A percentile compares a stretch with the other conserved stretches of the same genome.
phyloP scores from a whole-genome alignment of 64 coral and sea anemone genomes.

The Actinia tenebrosa region DNA sequence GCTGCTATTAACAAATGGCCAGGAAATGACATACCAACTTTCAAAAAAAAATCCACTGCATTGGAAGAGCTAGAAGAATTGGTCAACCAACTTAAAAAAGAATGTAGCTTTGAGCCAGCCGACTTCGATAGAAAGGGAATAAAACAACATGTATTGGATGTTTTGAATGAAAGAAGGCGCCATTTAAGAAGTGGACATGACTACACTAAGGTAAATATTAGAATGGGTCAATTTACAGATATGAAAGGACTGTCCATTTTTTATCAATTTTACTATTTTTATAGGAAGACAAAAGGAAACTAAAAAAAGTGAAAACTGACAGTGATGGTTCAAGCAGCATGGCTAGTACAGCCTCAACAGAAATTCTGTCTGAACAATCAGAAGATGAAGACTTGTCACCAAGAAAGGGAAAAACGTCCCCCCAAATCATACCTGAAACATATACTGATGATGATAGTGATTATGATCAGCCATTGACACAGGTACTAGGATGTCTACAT shows the following conservation, averaged over 20 bases:
- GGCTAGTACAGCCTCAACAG: no score
- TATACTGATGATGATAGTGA: conserved; percentile 29
- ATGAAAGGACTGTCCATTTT: background rate
- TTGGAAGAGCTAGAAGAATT: conserved; percentile 14
- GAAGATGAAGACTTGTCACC: background rate
- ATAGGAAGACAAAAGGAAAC: conserved; percentile 6
- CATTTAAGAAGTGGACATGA: background rate
- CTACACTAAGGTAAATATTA: background rate
- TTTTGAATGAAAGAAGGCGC: conserved; percentile 19
- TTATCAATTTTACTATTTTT: background rate
- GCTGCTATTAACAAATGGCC: conserved; percentile 13
- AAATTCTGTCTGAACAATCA: conserved; percentile 8
- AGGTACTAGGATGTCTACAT: conserved; percentile 9
- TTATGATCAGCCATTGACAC: conserved; percentile 5
- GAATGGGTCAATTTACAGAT: background rate
- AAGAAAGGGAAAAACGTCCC: conserved; percentile 3
- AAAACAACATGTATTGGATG: conserved; percentile 16
- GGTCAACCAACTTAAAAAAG: background rate
- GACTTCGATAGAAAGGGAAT: conserved; percentile 4
- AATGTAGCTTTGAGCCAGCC: conserved; percentile 2
- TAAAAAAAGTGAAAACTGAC: conserved; percentile 1
- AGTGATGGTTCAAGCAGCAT: conserved; percentile 11
- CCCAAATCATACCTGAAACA: conserved; percentile 9
- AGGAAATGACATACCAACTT: conserved; percentile 9
- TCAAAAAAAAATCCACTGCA: background rate